Evolutionary conservation across 1,140 invertebrate species (phyloP).

Genomic region (Diorhabda sublineata): DNA sequence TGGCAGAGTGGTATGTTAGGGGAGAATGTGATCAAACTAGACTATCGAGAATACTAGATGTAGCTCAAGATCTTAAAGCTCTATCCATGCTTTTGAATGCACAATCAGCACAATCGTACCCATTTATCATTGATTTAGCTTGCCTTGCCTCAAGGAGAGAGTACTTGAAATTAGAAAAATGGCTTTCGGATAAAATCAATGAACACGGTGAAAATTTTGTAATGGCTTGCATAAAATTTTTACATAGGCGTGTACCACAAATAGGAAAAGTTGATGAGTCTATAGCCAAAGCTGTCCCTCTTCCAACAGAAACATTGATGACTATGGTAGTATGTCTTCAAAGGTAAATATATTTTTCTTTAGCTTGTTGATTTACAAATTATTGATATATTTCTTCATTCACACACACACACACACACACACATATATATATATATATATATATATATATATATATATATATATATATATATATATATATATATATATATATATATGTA

Average conservation of each 20-base stretch:
- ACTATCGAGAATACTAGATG: conserved; percentile 90
- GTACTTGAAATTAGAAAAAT: conserved; percentile 97
- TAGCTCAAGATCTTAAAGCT: conserved; percentile 96
- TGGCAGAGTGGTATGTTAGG: conserved; percentile 95
- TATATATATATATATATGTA: too few relatives aligned
- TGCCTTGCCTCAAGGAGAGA: conserved; percentile 93
- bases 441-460: too few relatives aligned
- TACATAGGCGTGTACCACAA: conserved; percentile 82
- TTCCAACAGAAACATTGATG: conserved; percentile 84
- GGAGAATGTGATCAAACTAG: conserved; percentile 89
- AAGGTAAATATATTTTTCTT: conserved; percentile 45
- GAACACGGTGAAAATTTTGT: conserved; percentile 91
- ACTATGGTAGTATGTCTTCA: conserved; percentile 86
- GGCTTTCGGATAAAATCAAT: conserved; percentile 92
- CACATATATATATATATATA: too few relatives aligned
- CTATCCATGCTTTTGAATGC: conserved; percentile 89
- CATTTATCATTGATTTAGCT: conserved; percentile 96
- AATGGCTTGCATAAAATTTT: conserved; percentile 77
- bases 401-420: too few relatives aligned
- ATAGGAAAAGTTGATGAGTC: conserved; percentile 78
- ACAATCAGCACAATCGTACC: conserved; percentile 83
- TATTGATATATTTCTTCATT: too few relatives aligned
- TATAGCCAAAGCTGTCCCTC: conserved; percentile 62
- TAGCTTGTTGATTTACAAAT: too few relatives aligned
- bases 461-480: too few relatives aligned